Evolutionary conservation across 35 echinoderm and acorn worm species (phyloP), one percentile per base, ranked within the genome.

Genomic region (Ptychodera flava): DNA sequence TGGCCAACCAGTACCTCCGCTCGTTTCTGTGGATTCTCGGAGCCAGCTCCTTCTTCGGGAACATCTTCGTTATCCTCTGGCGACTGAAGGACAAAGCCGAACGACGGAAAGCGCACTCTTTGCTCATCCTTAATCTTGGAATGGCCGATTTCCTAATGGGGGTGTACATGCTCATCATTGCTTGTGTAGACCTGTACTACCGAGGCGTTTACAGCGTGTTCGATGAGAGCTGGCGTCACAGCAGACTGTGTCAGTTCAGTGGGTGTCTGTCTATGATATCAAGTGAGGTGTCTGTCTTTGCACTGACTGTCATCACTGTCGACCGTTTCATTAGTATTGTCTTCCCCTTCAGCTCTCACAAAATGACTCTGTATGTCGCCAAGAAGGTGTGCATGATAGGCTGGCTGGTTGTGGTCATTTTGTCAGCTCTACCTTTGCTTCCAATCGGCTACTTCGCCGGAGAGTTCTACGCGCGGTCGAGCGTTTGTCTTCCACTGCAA

Each of bases 111-210:
- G 92, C 93, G 31, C 95, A 97, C 33, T 75, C 86, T 64, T 90
- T 86, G 34, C 81, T 97, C 29, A 97, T 97, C 31, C 85, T 93
- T 16, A 93, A 97, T 84, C 87, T 97, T 29, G 95, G 92, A 0
- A 15, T 97, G 1, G 91, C 95, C 16, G 95, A 97, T 76, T 89
- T 93, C 36, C 77, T 97, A 1, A 97, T 97, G 95, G 95, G 95
- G n/a, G 78, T 93, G 0, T 97, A 97, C 85, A 91, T 97, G 92
- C 33, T 97, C 16, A 91, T 93, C 53, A 97, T 97, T 16, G 95
- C 95, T 0, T 35, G 81, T 16, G 92, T 92, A 0, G 95, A 97
- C 78, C 79, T 38, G 29, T 81, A 91, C 78, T 97, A 79, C 77
- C 81, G 89, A 45, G 84, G 89, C 34, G 84, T 89, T 1, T 97